Evolutionary conservation across 2,113 vertebrate species (phyloP), one percentile per base, ranked within the genome.

Genomic region (Nothoprocta pentlandii): DNA sequence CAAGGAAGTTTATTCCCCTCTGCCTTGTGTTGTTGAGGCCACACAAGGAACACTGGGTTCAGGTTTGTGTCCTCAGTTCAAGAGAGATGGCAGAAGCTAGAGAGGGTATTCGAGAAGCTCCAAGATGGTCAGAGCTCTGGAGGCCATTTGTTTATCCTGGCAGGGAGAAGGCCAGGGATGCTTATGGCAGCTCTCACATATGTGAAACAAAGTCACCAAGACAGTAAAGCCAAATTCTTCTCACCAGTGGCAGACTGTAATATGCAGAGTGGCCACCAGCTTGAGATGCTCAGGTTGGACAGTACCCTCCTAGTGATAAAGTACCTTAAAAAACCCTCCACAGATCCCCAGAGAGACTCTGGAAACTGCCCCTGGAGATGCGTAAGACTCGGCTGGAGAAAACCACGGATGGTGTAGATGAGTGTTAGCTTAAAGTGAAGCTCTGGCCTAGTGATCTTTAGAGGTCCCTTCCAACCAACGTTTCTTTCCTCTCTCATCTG

Each of bases 91-190:
- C 75, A 70, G 62, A 61, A 82, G 20, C 44, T 34, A 34, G 22
- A 70, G n/a, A 54, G 16, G 25, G 17, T 39, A 44, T 69, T 69
- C 20, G 19, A 12, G 32, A 44, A 5, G 4, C 44, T 62, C 39
- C 17, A 22, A 22, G 44, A 32, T 44, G n/a, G 9, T 47, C n/a
- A 56, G 41, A 6, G 5, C 5, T 32, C 44, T 1, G 0, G 49
- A 83, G n/a, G 26, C 44, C 6, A 2, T 17, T 71, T 39, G 46
- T 49, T 54, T 41, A 66, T 34, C 16, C n/a, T 42, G 30, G 16
- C 58, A 44, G 75, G 71, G n/a, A 36, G 54, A 59, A 49, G 39
- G 58, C 30, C 12, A 17, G 22, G 1, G 1, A 8, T 32, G 26
- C 36, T 70, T 36, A 26, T 14, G 25, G 46, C 32, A 21, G 30